Evolutionary conservation across 2,113 vertebrate genomes (phyloP).

Genomic region (human): DNA sequence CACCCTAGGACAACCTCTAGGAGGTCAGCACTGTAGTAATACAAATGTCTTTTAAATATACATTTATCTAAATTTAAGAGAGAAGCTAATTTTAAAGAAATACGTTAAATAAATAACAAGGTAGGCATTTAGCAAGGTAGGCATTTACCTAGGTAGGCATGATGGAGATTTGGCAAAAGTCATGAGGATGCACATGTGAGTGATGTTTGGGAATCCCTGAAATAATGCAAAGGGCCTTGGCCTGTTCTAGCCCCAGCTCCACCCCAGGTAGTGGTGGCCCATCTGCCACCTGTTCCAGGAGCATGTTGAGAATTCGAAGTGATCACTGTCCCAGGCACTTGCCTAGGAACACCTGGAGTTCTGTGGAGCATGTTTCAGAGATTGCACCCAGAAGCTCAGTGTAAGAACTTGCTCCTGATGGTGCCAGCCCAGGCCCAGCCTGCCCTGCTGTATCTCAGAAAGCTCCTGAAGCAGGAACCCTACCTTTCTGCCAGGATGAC

Average conservation of each 20-base stretch:
- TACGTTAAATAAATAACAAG: background rate
- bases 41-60: background rate
- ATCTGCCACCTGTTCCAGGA: background rate
- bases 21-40: background rate
- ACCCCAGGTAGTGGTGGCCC: background rate
- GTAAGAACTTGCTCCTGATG: no score
- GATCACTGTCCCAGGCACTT: rapidly evolving
- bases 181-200: rapidly evolving
- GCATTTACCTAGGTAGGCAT: no score
- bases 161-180: background rate
- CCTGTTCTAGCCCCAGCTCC: background rate
- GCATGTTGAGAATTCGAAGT: no score
- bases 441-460: background rate
- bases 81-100: background rate
- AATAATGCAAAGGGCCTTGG: no score
- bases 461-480: no score
- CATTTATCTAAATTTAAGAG: background rate
- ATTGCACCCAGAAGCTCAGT: rapidly evolving
- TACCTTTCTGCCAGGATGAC: background rate
- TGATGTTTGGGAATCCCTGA: background rate
- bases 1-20: background rate
- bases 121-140: no score
- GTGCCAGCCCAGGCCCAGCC: background rate
- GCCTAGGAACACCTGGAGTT: background rate
- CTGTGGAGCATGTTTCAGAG: rapidly evolving